Percentiles rank a stretch among this genome's conserved stretches.
phyloP scores from a whole-genome alignment of 1,140 invertebrate species.

The Drosophila kepulauana region DNA sequence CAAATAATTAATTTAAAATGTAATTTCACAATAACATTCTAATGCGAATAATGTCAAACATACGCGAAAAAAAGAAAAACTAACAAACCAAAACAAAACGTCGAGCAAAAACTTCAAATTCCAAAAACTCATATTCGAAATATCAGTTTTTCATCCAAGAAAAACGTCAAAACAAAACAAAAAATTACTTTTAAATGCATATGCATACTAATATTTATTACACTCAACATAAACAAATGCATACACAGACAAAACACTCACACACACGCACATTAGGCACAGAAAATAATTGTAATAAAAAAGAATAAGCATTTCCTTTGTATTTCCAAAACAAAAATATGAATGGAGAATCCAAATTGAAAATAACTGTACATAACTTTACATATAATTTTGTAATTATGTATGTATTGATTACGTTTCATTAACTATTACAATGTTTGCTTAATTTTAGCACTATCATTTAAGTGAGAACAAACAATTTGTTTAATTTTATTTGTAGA shows the following conservation, averaged over 20 bases:
- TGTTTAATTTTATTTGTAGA: slow-evolving; percentile 51
- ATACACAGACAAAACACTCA: slow-evolving; percentile 28
- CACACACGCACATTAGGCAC: slow-evolving; percentile 68
- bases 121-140: slow-evolving; percentile 56
- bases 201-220: slow-evolving; percentile 71
- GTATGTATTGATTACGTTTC: slow-evolving; percentile 72
- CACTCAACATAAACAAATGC: slow-evolving; percentile 22
- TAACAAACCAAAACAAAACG: slow-evolving; percentile 41
- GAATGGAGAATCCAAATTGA: slow-evolving; percentile 24
- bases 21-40: slow-evolving; percentile 52
- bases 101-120: slow-evolving; percentile 45
- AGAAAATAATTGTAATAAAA: slow-evolving; percentile 39
- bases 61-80: slow-evolving; percentile 54
- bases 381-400: slow-evolving; percentile 82
- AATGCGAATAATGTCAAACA: slow-evolving; percentile 66
- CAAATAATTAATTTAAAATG: slow-evolving; percentile 33
- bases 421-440: slow-evolving; percentile 66
- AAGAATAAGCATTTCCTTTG: slow-evolving; percentile 36
- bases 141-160: slow-evolving; percentile 55
- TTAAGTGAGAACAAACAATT: slow-evolving; percentile 45
- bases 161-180: slow-evolving; percentile 40
- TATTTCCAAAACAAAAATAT: slow-evolving; percentile 36
- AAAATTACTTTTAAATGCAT: slow-evolving; percentile 54
- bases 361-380: slow-evolving; percentile 70
- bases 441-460: slow-evolving; percentile 67